These are phyloP conservation scores for Semaprochilodus insignis DNA, from an alignment of 2,797 vertebrate species.

Conservation along the genomic window DNA sequence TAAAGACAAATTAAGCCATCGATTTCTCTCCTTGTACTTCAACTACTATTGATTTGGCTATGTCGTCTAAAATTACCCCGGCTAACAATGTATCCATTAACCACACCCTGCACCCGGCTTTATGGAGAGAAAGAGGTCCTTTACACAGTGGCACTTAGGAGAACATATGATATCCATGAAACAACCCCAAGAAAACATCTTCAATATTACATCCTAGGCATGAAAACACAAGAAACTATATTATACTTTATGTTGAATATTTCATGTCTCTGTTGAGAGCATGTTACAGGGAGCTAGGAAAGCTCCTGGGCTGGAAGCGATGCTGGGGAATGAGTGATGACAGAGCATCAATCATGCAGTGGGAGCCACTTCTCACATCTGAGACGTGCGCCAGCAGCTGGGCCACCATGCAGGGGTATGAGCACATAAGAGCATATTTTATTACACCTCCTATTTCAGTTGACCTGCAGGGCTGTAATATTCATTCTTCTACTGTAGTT, in stretches of 20 bases:
- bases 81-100: slow-evolving; percentile 53
- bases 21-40: slow-evolving; percentile 69
- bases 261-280: neutral
- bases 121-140: neutral
- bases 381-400: neutral
- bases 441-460: neutral
- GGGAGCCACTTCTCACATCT: slow-evolving; percentile 7
- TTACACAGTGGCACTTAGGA: slow-evolving; percentile 14
- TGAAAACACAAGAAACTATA: neutral
- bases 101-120: slow-evolving; percentile 34
- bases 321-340: slow-evolving; percentile 23
- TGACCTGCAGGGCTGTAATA: neutral
- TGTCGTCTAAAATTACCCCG: slow-evolving; percentile 66
- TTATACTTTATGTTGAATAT: neutral
- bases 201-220: neutral
- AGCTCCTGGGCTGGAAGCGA: neutral
- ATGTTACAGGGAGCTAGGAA: neutral
- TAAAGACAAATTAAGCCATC: slow-evolving; percentile 71
- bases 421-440: slow-evolving; percentile 6
- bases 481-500: neutral
- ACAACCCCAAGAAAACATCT: neutral
- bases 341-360: neutral
- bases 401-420: neutral
- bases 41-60: slow-evolving; percentile 70
- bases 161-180: slow-evolving; percentile 19